Base-by-base conservation (phyloP, 35 echinoderm and acorn worm species). In the Heliocidaris tuberculata region DNA sequence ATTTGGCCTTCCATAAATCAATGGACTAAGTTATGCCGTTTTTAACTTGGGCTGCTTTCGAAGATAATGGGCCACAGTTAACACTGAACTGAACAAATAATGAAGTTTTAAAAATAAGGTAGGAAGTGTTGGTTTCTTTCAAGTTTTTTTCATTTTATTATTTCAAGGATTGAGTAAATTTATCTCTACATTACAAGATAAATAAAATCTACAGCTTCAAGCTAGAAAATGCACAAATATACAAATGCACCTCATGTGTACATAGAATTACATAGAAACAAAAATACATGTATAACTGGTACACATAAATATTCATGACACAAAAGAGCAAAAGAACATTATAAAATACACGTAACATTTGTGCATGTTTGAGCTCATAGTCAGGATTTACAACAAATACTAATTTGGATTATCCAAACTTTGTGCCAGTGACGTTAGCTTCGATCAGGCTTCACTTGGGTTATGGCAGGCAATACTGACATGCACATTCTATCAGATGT, bases 171-270 rank as follows among this genome's bases (percentile, higher is more conserved):
- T 6, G 65, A 78, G 21, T 8, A 78, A 78, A 78, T 27, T 78
- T 27, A 27, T 78, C 17, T 21, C 27, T 78, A 24, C 27, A 78
- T 29, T 78, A 78, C 21, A n/a, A 78, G 21, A 78, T 78, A 78
- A 70, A 78, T 78, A 78, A 78, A n/a, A 78, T 78, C 65, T 78
- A 78, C 65, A 78, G 65, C 65, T 78, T 78, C 65, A 17, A 78
- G 65, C 65, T 78, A 78, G 19, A 78, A 78, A 5, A 78, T 78
- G 65, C 65, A 78, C 19, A 78, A n/a, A 78, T 78, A 78, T 78
- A 78, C 65, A 78, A 78, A 78, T 4, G 21, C 65, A 78, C 65
- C 65, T 27, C 7, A 78, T 42, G 65, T 78, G 21, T 78, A n/a
- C 27, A 78, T 24, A 71, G 4, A 24, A 24, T 56, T 56, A 56